Evolutionary conservation across 2,113 vertebrate genomes (phyloP).

Genomic region (Clinocottus analis): DNA sequence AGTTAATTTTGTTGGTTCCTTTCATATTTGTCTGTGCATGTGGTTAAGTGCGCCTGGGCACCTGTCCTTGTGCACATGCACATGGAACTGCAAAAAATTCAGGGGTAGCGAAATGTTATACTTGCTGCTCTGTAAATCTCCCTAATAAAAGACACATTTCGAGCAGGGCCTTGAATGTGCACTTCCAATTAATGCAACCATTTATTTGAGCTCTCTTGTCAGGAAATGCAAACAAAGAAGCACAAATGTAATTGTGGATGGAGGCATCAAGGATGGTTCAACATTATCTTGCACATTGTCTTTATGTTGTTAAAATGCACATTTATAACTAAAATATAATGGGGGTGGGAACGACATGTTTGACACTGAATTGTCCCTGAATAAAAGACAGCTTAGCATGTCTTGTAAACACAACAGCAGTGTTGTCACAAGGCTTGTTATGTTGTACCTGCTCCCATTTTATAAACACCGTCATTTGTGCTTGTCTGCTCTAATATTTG

Average conservation of each 20-base stretch:
- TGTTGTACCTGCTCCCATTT: slow-evolving; percentile 63
- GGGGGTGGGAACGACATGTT: slow-evolving; percentile 26
- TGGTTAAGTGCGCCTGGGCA: background rate
- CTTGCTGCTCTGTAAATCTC: too few relatives aligned
- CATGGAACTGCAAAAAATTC: background rate
- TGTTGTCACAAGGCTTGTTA: slow-evolving; percentile 60
- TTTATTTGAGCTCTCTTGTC: slow-evolving; percentile 7
- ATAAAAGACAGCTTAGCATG: slow-evolving; percentile 64
- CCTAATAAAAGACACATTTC: too few relatives aligned
- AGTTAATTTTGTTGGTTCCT: background rate
- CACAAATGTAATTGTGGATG: background rate
- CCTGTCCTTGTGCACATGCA: background rate
- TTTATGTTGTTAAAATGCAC: slow-evolving; percentile 18
- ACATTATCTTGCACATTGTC: slow-evolving; percentile 3
- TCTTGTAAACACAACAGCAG: slow-evolving; percentile 48
- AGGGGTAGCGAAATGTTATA: background rate
- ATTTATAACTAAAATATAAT: slow-evolving; percentile 36
- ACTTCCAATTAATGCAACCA: background rate
- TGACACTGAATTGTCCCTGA: slow-evolving; percentile 52
- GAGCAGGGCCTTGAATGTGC: background rate
- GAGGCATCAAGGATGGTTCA: slow-evolving; percentile 2
- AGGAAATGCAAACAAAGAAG: slow-evolving; percentile 4
- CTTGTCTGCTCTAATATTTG: slow-evolving; percentile 61
- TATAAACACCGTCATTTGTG: slow-evolving; percentile 60
- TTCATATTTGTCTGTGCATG: too few relatives aligned